Base-by-base conservation (phyloP, 1,140 invertebrate species). In the Gerris buenoi region DNA sequence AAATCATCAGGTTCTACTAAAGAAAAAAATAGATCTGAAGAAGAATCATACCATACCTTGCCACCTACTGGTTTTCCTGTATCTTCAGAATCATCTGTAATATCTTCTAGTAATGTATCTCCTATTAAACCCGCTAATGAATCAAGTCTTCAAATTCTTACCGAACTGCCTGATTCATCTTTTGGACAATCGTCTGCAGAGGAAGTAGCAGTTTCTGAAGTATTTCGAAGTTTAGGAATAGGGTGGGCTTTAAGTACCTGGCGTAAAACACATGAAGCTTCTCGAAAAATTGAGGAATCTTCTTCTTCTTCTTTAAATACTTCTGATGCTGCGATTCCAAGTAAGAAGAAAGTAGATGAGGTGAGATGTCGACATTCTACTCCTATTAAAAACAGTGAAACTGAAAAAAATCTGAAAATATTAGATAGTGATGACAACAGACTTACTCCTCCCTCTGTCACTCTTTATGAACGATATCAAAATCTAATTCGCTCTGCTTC, bases 221-320 rank as follows among this genome's bases (percentile, higher is more conserved):
- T 46, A 46, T 69, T 69, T 28, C 27, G 27, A 15, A 69, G 65
- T 60, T 22, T 69, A 1, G 68, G 68, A 18, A 56, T 69, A 22
- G 68, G 63, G 1, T 69, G 68, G 68, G 68, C 68, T 14, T n/a
- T 64, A 14, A 25, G 64, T 10, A 69, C 68, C 0, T 27, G 65
- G 3, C 29, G 68, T 13, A 65, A 62, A 25, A 66, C 46, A 0
- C 15, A 59, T 29, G 33, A 61, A 23, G 27, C 63, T 5, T 62
- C 60, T 1, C 29, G 58, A 13, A 46, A 46, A 46, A 46, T 10
- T 46, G 18, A 46, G 33, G 33, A 46, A 46, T 46, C 33, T 46
- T 26, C 46, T 2, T 26, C 14, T 14, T 33, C 57, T 10, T 22
- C n/a, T 25, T 46, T 13, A n/a, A 5, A 5, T n/a, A 3, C n/a